Conservation (phyloP, 1,140 invertebrate genomes). For the Drosophila arawakana region DNA sequence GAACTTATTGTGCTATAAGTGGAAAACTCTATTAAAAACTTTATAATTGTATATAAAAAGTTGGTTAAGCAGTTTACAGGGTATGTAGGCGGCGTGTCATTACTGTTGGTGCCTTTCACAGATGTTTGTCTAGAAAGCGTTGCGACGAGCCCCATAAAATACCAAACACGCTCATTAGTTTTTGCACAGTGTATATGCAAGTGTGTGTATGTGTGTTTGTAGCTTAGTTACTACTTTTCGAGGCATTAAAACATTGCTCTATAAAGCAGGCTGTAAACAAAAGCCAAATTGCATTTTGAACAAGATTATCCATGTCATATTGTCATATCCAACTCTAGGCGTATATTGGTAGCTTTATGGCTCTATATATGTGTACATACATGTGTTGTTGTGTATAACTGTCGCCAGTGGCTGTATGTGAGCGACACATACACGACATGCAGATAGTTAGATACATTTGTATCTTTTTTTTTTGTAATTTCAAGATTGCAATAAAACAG, state of each 20-base stretch:
- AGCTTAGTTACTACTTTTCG: constrained; percentile 1
- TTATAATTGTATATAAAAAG: too few relatives aligned
- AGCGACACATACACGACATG: not conserved
- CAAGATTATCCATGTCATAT: constrained; percentile 49
- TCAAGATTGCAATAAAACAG: constrained; percentile 28
- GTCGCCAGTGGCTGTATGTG: constrained; percentile 21
- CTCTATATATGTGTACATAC: not conserved
- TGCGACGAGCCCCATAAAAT: constrained; percentile 43
- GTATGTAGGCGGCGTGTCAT: not conserved
- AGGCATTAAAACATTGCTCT: constrained; percentile 28
- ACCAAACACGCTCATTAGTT: constrained; percentile 49
- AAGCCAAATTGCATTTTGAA: constrained; percentile 43
- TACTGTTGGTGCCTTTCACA: not conserved
- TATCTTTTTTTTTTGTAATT: constrained; percentile 10
- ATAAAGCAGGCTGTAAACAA: constrained; percentile 36
- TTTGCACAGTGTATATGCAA: not conserved
- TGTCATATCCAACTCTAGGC: constrained; percentile 33
- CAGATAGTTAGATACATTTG: constrained; percentile 6
- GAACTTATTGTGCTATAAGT: too few relatives aligned
- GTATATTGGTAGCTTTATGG: not conserved
- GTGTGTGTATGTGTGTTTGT: constrained; percentile 5
- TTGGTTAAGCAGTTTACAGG: constrained; percentile 9
- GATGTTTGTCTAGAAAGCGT: constrained; percentile 42
- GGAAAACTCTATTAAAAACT: too few relatives aligned
- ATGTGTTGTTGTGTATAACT: constrained; percentile 10